Percentiles rank a stretch among this genome's conserved stretches.
Evolutionary conservation across 2,888 invertebrate species (phyloP).

Genomic region (Eupithecia tripunctaria): DNA sequence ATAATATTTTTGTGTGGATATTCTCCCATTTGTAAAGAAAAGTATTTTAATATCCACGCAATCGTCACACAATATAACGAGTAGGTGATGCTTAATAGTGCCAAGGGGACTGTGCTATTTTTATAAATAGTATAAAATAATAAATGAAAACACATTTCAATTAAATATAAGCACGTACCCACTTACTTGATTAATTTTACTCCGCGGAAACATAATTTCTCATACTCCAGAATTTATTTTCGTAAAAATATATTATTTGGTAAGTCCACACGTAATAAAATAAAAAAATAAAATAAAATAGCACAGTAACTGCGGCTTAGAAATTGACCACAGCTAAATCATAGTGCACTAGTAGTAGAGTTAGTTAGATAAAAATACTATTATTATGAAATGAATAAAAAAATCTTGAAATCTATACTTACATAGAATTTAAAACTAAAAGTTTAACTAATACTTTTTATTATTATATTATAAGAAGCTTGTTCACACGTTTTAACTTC

Average conservation of each 20-base stretch:
- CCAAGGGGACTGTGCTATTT: constrained; percentile 66
- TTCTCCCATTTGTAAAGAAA: constrained; percentile 69
- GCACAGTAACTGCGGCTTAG: constrained; percentile 67
- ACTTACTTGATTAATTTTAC: constrained; percentile 12
- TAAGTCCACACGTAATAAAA: constrained; percentile 19
- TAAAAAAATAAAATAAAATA: constrained; percentile 50
- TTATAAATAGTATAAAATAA: constrained; percentile 35
- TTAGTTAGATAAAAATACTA: constrained; percentile 81
- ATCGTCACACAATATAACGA: constrained; percentile 70
- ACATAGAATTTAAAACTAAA: constrained; percentile 83
- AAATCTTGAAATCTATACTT: constrained; percentile 83
- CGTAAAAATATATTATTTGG: constrained; percentile 37
- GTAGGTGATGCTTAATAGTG: constrained; percentile 72
- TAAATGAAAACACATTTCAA: constrained; percentile 10
- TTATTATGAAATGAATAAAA: constrained; percentile 71
- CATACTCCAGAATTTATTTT: constrained; percentile 35
- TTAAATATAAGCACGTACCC: not conserved
- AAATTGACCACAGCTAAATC: constrained; percentile 81
- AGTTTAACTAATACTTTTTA: constrained; percentile 83
- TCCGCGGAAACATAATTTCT: constrained; percentile 23
- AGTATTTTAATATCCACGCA: constrained; percentile 78
- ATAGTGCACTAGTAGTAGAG: constrained; percentile 81
- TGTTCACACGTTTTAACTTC: constrained; percentile 85
- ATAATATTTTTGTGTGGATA: constrained; percentile 81
- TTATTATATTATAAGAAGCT: constrained; percentile 82